Evolutionary conservation across 2,888 invertebrate species (phyloP).

Genomic region (Incurvaria masculella): DNA sequence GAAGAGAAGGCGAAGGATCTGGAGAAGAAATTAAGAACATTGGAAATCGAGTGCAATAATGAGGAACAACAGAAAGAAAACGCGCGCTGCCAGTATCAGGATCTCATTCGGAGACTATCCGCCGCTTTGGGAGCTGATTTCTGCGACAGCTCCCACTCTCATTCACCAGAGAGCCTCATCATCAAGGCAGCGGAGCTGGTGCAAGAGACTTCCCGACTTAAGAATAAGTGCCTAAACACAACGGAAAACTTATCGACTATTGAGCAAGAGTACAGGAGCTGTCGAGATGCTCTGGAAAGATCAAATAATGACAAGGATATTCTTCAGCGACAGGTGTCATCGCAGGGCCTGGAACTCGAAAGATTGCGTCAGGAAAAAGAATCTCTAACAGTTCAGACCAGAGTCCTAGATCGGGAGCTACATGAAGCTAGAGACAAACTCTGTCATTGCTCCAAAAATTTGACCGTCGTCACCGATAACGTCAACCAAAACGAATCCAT

Average conservation of each 20-base stretch:
- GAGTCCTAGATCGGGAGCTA: conserved; percentile 71
- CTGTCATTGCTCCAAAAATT: conserved; percentile 59
- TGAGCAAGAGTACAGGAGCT: conserved; percentile 64
- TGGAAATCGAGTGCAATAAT: conserved; percentile 68
- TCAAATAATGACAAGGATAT: conserved; percentile 68
- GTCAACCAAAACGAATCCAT: conserved; percentile 66
- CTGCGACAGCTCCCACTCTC: conserved; percentile 61
- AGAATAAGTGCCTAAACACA: conserved; percentile 58
- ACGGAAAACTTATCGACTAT: conserved; percentile 59
- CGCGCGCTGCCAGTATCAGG: conserved; percentile 63
- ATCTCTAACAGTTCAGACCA: conserved; percentile 66
- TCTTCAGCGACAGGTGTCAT: conserved; percentile 68
- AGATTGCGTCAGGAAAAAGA: conserved; percentile 77
- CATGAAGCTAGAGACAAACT: conserved; percentile 67
- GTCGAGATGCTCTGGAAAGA: conserved; percentile 64
- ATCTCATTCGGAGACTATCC: conserved; percentile 68
- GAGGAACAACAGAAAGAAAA: conserved; percentile 77
- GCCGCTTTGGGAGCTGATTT: conserved; percentile 69
- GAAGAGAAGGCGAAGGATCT: conserved; percentile 77
- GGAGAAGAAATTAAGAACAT: conserved; percentile 67
- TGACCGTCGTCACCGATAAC: conserved; percentile 65
- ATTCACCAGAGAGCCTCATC: conserved; percentile 69
- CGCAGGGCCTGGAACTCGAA: conserved; percentile 68
- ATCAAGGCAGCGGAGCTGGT: conserved; percentile 75
- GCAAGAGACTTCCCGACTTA: conserved; percentile 65